These are phyloP conservation scores for Platanista minor DNA, from an alignment of 2,113 vertebrate species.

Conservation along the genomic window DNA sequence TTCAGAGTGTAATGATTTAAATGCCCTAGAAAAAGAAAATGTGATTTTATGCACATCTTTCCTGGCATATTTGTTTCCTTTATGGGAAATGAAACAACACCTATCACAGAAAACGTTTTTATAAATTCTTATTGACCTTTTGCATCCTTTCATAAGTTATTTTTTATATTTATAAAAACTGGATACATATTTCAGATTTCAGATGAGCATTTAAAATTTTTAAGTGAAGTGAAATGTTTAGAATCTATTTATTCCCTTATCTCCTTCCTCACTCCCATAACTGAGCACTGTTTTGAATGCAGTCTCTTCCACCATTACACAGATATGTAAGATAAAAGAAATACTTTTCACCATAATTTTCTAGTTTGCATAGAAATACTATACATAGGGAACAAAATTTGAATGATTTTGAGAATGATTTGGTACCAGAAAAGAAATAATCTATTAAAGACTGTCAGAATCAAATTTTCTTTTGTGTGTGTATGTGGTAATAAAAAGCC, in stretches of 20 bases:
- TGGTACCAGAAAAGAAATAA: conserved; percentile 60
- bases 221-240: not conserved
- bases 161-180: not conserved
- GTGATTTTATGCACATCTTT: conserved; percentile 27
- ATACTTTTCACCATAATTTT: not conserved
- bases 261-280: not conserved
- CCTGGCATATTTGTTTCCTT: conserved; percentile 33
- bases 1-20: not conserved
- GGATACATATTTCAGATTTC: not conserved
- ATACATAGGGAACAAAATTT: conserved; percentile 40
- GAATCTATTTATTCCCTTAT: not conserved
- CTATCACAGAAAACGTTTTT: not conserved
- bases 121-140: not conserved
- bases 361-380: conserved; percentile 45
- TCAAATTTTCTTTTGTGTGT: conserved; percentile 44
- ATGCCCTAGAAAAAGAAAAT: not conserved
- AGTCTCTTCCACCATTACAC: not conserved
- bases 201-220: not conserved
- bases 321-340: not conserved
- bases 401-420: conserved; percentile 56
- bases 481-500: conserved; percentile 1
- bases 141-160: not conserved
- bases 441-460: conserved; percentile 8
- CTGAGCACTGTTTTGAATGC: conserved; percentile 9
- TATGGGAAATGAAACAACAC: not conserved